phyloP scores from a whole-genome alignment of 2,113 vertebrate species.

The Mungos mungo region DNA sequence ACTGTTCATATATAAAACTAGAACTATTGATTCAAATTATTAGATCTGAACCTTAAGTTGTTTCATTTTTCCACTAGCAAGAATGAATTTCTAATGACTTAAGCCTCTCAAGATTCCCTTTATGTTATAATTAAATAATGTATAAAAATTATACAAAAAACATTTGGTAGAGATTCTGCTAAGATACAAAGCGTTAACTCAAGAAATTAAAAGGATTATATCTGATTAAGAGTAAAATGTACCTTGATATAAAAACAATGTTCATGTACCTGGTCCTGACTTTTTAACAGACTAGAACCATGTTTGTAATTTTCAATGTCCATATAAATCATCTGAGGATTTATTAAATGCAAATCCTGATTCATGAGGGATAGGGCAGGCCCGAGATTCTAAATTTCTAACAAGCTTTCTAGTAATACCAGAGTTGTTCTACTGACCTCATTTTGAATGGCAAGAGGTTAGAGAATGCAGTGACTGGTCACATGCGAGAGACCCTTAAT shows the following conservation, averaged over 20 bases:
- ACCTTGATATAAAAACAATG: slow-evolving; percentile 9
- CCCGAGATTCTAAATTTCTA: slow-evolving; percentile 6
- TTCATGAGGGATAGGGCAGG: not conserved
- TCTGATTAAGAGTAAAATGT: not conserved
- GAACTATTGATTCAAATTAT: not conserved
- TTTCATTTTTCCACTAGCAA: not conserved
- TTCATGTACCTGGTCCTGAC: not conserved
- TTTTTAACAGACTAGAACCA: not conserved
- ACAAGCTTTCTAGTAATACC: not conserved
- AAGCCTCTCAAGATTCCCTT: not conserved
- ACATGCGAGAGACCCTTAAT: not conserved
- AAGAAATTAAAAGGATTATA: not conserved
- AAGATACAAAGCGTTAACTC: not conserved
- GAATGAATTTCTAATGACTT: not conserved
- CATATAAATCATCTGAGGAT: not conserved
- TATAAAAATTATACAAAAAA: not conserved
- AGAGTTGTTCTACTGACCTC: not conserved
- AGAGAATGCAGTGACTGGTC: not conserved
- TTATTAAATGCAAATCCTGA: not conserved
- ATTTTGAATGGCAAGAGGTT: not conserved
- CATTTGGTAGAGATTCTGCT: not conserved
- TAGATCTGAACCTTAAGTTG: not conserved
- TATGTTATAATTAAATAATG: not conserved
- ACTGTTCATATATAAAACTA: not conserved
- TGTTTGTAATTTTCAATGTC: slow-evolving; percentile 20